Conservation (phyloP, 1,140 invertebrate species). For the Xylocopa sonorina region DNA sequence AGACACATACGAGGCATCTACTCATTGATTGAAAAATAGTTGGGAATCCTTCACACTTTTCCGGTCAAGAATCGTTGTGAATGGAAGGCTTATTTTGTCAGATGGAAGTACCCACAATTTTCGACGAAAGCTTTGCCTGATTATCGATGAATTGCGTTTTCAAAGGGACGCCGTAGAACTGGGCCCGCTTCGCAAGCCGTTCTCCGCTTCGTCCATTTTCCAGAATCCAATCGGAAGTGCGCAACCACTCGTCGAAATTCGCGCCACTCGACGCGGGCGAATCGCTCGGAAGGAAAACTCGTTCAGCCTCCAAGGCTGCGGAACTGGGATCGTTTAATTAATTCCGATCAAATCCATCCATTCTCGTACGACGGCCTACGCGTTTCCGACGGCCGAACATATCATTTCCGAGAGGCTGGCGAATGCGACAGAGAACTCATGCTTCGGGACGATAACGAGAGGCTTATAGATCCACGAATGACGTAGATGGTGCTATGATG, state of each 20-base stretch:
- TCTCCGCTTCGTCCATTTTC: too few species aligned
- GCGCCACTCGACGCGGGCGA: background rate
- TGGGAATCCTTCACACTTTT: background rate
- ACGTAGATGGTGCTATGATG: background rate
- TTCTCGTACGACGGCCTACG: constrained; percentile 12
- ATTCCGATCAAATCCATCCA: constrained; percentile 29
- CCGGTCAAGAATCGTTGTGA: background rate
- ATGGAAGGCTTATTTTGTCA: background rate
- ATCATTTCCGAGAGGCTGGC: background rate
- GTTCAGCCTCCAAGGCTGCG: background rate
- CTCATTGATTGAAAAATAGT: background rate
- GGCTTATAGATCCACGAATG: background rate
- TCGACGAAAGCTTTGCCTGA: too few species aligned
- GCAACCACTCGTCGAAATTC: background rate
- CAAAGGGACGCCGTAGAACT: too few species aligned
- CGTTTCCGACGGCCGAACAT: constrained; percentile 14
- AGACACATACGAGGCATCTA: too few species aligned
- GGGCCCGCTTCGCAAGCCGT: background rate
- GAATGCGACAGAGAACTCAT: background rate
- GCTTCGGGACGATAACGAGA: background rate
- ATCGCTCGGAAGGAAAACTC: background rate
- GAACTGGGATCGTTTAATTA: constrained; percentile 18
- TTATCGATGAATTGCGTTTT: too few species aligned
- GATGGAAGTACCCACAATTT: too few species aligned
- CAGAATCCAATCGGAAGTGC: background rate